A percentile compares a stretch with the other conserved stretches of the same genome.
Conservation (phyloP, 2,113 vertebrate species). For the Euleptes europaea region DNA sequence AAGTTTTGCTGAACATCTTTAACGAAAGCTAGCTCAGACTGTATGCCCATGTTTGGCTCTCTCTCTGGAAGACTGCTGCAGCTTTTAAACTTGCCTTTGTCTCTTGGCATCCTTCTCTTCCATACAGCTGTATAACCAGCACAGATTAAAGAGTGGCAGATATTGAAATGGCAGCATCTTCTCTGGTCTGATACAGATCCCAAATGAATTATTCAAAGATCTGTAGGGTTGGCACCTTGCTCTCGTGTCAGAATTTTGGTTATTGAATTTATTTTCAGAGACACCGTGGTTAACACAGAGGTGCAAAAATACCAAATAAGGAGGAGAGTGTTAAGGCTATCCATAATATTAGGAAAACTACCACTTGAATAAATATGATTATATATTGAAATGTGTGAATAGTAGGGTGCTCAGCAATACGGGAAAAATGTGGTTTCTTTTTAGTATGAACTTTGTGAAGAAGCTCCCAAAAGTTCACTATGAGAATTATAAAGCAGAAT, state of each 20-base stretch:
- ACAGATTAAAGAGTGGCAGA: neutral
- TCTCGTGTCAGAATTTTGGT: constrained; percentile 31
- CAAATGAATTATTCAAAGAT: constrained; percentile 10
- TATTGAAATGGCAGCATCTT: neutral
- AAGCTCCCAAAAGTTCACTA: neutral
- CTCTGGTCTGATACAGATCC: neutral
- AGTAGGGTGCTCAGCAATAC: neutral
- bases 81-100: neutral
- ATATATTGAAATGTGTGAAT: constrained; percentile 1
- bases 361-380: neutral
- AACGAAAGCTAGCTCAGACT: neutral
- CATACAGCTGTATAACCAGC: neutral
- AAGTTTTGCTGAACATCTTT: neutral
- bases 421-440: neutral
- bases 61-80: neutral
- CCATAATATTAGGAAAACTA: constrained; percentile 38
- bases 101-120: neutral
- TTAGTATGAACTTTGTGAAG: constrained; percentile 12
- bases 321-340: constrained; percentile 30
- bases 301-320: constrained; percentile 45
- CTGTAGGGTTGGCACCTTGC: constrained; percentile 7
- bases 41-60: neutral
- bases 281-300: constrained; percentile 20
- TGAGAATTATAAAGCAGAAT: neutral
- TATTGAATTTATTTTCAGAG: constrained; percentile 42